A percentile compares a stretch with the other conserved stretches of the same genome.
phyloP scores from a whole-genome alignment of 2,797 vertebrate species.

The Pelochelys cantorii region DNA sequence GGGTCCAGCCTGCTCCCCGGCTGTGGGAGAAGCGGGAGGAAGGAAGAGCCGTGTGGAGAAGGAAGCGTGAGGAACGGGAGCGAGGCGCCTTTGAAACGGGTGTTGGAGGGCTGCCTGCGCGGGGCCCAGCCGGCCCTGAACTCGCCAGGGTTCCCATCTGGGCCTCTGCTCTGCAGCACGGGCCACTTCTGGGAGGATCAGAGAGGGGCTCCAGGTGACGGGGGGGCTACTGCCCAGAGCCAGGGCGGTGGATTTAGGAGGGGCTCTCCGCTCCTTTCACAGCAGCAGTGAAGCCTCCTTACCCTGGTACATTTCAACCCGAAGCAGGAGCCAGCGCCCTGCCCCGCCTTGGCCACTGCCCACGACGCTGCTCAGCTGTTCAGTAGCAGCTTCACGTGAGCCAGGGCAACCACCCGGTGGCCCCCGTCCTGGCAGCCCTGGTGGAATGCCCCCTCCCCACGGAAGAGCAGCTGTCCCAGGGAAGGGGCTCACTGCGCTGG shows the following conservation, averaged over 20 bases:
- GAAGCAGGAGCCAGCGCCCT: background rate
- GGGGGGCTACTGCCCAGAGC: constrained; percentile 54
- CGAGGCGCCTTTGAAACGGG: background rate
- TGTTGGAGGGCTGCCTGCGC: background rate
- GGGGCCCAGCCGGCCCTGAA: background rate
- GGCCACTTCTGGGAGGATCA: background rate
- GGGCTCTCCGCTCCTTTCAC: constrained; percentile 64
- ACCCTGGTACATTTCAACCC: background rate
- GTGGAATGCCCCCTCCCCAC: background rate
- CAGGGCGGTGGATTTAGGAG: constrained; percentile 48
- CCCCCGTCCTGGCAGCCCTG: background rate
- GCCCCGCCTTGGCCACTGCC: background rate
- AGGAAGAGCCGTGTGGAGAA: background rate
- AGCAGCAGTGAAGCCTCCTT: background rate
- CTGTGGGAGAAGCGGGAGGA: background rate
- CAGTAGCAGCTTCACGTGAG: background rate
- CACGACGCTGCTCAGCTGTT: background rate
- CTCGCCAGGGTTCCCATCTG: constrained; percentile 22
- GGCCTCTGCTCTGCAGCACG: background rate
- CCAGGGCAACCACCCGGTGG: background rate
- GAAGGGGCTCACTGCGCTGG: background rate
- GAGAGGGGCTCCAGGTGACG: constrained; percentile 35
- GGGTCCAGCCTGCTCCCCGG: background rate
- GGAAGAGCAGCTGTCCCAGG: accelerated
- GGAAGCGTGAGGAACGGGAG: background rate